These are phyloP conservation scores for Microplitis demolitor DNA, from an alignment of 1,140 invertebrate genomes.

Conservation along the genomic window DNA sequence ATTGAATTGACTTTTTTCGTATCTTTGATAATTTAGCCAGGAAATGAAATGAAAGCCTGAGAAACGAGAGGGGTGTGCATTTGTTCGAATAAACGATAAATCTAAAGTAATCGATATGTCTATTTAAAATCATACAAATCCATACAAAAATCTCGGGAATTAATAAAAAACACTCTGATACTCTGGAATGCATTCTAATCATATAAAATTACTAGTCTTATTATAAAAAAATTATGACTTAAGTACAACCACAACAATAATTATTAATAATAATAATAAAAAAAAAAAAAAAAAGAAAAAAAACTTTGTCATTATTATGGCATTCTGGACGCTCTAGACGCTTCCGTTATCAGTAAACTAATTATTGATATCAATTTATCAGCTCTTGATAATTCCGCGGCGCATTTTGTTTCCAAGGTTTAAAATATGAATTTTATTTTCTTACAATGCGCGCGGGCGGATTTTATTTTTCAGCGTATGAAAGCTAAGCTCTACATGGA, in stretches of 20 bases:
- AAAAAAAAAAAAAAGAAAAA: conserved; percentile 14
- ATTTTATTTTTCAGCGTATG: background rate
- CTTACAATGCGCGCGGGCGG: background rate
- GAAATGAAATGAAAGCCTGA: too few relatives aligned
- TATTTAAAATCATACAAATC: background rate
- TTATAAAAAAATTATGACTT: conserved; percentile 57
- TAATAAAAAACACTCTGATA: background rate
- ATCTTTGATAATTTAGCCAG: too few relatives aligned
- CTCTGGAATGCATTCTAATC: conserved; percentile 17
- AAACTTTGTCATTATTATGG: conserved; percentile 62
- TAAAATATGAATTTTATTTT: too few relatives aligned
- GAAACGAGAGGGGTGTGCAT: too few relatives aligned
- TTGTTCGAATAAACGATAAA: too few relatives aligned
- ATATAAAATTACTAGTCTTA: conserved; percentile 45
- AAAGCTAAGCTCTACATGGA: background rate
- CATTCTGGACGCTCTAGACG: conserved; percentile 52
- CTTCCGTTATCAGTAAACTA: background rate
- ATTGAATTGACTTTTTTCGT: too few relatives aligned
- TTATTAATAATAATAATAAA: too few relatives aligned
- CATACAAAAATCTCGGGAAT: background rate
- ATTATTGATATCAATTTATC: background rate
- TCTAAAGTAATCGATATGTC: background rate
- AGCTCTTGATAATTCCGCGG: background rate
- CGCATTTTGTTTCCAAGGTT: too few relatives aligned
- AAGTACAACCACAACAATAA: conserved; percentile 56